Conservation (phyloP, 2,888 invertebrate species). For the Caenorhabditis uteleia region DNA sequence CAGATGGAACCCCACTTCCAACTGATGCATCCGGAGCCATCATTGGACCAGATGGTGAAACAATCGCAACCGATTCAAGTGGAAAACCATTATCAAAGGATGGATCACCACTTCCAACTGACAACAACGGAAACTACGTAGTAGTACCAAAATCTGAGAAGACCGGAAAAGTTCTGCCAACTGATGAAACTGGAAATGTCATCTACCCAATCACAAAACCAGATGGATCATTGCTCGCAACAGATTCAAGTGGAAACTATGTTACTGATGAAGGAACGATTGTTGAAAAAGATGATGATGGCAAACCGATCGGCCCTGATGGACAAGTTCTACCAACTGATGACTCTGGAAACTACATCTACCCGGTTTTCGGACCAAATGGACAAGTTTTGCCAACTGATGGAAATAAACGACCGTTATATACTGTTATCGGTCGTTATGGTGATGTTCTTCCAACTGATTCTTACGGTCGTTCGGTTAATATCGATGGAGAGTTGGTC, state of each 20-base stretch:
- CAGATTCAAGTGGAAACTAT: constrained; percentile 32
- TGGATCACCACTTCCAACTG: constrained; percentile 35
- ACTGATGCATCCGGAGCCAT: constrained; percentile 29
- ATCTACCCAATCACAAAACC: constrained; percentile 35
- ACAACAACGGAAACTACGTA: constrained; percentile 16
- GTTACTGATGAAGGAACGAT: constrained; percentile 36
- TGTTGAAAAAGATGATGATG: constrained; percentile 26
- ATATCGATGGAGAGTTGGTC: constrained; percentile 37
- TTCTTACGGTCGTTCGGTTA: constrained; percentile 28
- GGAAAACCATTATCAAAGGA: constrained; percentile 23
- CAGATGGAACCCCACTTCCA: constrained; percentile 19
- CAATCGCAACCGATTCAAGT: constrained; percentile 18
- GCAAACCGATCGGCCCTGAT: constrained; percentile 41
- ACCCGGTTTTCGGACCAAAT: constrained; percentile 44
- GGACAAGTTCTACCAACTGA: constrained; percentile 44
- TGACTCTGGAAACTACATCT: constrained; percentile 30
- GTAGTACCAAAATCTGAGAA: constrained; percentile 8
- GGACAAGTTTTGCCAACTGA: constrained; percentile 37
- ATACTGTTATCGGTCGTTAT: constrained; percentile 43
- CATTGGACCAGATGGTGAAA: constrained; percentile 31
- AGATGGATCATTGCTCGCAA: constrained; percentile 33
- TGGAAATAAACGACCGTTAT: constrained; percentile 18
- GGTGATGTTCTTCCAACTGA: constrained; percentile 48
- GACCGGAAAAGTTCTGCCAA: constrained; percentile 27
- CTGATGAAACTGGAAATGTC: constrained; percentile 27